These are phyloP conservation scores for Philopotamus ludificatus DNA, from an alignment of 1,140 invertebrate genomes.

Conservation along the genomic window DNA sequence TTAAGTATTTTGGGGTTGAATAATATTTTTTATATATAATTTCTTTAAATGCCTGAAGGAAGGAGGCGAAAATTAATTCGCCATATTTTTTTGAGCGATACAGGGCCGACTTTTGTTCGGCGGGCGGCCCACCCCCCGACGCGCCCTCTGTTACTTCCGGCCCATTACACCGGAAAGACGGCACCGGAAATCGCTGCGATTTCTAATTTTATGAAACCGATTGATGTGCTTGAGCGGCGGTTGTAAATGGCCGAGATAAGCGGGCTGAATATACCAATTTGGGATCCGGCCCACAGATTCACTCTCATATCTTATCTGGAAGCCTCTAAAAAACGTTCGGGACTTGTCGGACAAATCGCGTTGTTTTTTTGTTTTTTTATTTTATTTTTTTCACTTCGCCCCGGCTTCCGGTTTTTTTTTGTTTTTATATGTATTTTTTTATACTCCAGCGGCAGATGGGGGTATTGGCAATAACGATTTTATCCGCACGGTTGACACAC, in stretches of 20 bases:
- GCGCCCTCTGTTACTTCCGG: constrained; percentile 13
- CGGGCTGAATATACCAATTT: constrained; percentile 2
- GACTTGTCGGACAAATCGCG: constrained; percentile 14
- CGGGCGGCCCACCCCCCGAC: neutral
- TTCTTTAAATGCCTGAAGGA: no score
- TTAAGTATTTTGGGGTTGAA: no score
- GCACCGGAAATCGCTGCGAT: constrained; percentile 15
- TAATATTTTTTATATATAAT: no score
- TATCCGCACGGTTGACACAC: neutral
- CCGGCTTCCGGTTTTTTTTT: constrained; percentile 1
- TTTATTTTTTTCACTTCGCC: neutral
- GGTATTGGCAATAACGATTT: constrained; percentile 1
- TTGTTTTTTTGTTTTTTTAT: constrained; percentile 10
- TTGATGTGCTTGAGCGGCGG: constrained; percentile 21
- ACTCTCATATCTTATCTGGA: constrained; percentile 21
- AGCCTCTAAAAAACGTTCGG: constrained; percentile 14
- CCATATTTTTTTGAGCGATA: no score
- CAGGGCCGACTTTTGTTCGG: neutral
- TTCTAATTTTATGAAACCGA: constrained; percentile 27
- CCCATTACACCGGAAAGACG: constrained; percentile 22
- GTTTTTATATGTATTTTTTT: no score
- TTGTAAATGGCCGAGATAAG: constrained; percentile 24
- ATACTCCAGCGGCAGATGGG: neutral
- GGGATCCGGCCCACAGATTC: constrained; percentile 12
- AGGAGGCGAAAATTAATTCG: no score